Conservation (phyloP, 2,797 vertebrate genomes). For the Tangara arthus region DNA sequence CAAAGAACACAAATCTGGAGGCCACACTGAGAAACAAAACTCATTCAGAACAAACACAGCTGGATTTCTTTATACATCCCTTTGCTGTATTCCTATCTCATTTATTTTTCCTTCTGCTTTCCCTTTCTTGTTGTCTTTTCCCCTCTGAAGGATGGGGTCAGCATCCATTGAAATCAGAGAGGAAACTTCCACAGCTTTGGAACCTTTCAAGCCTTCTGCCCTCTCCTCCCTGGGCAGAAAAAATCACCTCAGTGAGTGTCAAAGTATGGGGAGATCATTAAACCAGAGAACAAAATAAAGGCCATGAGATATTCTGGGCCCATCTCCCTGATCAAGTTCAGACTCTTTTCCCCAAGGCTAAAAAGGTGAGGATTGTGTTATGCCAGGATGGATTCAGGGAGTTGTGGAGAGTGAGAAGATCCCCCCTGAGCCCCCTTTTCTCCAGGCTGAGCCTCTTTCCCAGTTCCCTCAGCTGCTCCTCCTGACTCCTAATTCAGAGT, state of each 20-base stretch:
- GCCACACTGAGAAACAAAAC: not conserved
- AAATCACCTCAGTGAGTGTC: not conserved
- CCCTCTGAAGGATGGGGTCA: not conserved
- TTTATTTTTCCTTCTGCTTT: not conserved
- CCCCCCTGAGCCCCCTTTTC: not conserved
- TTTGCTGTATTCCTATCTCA: not conserved
- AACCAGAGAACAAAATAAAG: not conserved
- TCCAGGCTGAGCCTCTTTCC: not conserved
- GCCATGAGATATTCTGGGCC: not conserved
- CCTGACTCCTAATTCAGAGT: not conserved
- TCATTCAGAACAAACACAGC: not conserved
- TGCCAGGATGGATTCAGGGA: not conserved
- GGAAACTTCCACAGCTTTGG: not conserved
- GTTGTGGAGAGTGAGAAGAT: not conserved
- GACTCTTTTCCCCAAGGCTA: not conserved
- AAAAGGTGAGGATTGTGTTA: not conserved
- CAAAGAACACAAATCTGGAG: conserved; percentile 7
- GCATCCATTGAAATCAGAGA: not conserved
- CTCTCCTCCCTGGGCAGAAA: not conserved
- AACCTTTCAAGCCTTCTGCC: not conserved
- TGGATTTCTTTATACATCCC: not conserved
- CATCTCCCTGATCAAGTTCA: not conserved
- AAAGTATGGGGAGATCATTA: not conserved
- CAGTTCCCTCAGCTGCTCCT: not conserved
- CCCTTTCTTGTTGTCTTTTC: not conserved